Evolutionary conservation across 2,888 invertebrate species (phyloP).

Genomic region (Galerucella pusilla): DNA sequence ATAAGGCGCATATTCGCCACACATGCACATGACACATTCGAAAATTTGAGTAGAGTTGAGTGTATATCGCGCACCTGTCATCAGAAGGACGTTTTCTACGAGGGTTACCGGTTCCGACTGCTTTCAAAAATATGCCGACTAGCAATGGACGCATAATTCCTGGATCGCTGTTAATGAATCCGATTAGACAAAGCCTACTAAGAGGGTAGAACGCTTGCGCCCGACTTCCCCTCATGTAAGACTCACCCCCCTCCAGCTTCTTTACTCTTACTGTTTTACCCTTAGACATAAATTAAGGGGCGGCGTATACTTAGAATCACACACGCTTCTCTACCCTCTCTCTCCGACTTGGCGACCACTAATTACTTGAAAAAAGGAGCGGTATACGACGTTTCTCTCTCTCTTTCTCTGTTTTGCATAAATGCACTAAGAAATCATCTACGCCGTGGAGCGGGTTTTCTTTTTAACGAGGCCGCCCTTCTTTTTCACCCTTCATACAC

Average conservation of each 20-base stretch:
- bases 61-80: constrained; percentile 55
- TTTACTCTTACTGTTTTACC: constrained; percentile 66
- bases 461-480: constrained; percentile 60
- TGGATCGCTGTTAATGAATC: constrained; percentile 71
- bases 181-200: constrained; percentile 69
- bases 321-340: constrained; percentile 62
- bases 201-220: constrained; percentile 66
- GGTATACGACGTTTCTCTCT: constrained; percentile 46
- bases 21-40: constrained; percentile 52
- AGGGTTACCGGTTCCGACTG: constrained; percentile 65
- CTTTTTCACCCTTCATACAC: constrained; percentile 56
- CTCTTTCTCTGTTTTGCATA: constrained; percentile 64
- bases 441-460: constrained; percentile 53
- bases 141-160: constrained; percentile 69
- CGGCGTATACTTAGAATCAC: constrained; percentile 66
- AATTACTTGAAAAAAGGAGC: constrained; percentile 63
- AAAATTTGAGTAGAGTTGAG: constrained; percentile 34
- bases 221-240: constrained; percentile 58
- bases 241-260: constrained; percentile 56
- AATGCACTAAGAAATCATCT: constrained; percentile 62
- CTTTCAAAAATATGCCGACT: constrained; percentile 68
- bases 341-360: constrained; percentile 64
- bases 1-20: constrained; percentile 52
- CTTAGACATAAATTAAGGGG: constrained; percentile 67
- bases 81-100: constrained; percentile 58